phyloP scores from a whole-genome alignment of 1,140 invertebrate species.

The Drosophila neocordata region DNA sequence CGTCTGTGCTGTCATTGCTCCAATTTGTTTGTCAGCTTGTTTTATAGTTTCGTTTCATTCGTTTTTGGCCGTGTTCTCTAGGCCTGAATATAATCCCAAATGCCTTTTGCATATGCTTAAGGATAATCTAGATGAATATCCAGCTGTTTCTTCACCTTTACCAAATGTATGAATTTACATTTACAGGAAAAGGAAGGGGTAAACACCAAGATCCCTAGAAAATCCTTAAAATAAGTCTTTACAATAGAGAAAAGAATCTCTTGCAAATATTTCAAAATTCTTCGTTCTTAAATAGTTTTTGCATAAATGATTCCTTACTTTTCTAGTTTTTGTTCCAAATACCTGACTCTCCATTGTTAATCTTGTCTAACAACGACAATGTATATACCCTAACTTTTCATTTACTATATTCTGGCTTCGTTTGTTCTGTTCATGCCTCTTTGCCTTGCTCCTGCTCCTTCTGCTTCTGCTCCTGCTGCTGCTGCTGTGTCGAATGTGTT shows the following conservation, averaged over 20 bases:
- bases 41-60: constrained; percentile 1
- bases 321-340: background rate
- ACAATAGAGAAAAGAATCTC: too few species aligned
- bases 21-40: constrained; percentile 37
- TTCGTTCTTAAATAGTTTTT: too few species aligned
- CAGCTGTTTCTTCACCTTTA: constrained; percentile 24
- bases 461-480: constrained; percentile 13
- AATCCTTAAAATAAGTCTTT: too few species aligned
- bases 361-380: background rate
- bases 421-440: constrained; percentile 6
- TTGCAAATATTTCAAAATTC: background rate
- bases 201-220: too few species aligned
- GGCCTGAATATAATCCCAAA: background rate
- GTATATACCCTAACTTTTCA: too few species aligned
- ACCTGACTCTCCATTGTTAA: background rate
- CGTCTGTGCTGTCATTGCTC: constrained; percentile 22
- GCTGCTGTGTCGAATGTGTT: constrained; percentile 59
- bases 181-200: constrained; percentile 1
- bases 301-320: too few species aligned
- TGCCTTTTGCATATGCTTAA: constrained; percentile 40
- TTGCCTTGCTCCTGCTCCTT: constrained; percentile 30
- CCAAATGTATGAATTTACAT: background rate
- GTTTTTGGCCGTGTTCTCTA: background rate
- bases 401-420: too few species aligned
- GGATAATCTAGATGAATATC: constrained; percentile 28